Conservation (phyloP, 2,888 invertebrate species). For the Oxycera nigricornis region DNA sequence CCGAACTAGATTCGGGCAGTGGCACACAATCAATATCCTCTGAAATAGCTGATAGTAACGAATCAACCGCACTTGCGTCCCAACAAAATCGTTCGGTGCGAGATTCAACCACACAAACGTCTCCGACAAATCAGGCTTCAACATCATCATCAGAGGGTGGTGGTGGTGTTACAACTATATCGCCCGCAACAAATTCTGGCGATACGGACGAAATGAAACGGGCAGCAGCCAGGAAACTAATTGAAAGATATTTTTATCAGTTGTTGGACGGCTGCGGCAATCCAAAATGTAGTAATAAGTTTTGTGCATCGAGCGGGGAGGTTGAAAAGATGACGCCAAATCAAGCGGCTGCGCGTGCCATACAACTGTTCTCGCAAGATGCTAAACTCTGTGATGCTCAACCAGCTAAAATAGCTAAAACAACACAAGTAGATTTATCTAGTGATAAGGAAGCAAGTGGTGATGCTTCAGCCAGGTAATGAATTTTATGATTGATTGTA, state of each 20-base stretch:
- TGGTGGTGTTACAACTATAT: constrained; percentile 8
- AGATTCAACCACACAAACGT: constrained; percentile 44
- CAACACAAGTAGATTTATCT: constrained; percentile 54
- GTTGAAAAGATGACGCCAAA: constrained; percentile 80
- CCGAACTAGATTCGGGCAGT: too few species aligned
- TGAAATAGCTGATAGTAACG: background rate
- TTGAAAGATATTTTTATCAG: constrained; percentile 93
- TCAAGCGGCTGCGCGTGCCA: constrained; percentile 89
- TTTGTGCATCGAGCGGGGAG: constrained; percentile 90
- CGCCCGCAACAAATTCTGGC: constrained; percentile 37
- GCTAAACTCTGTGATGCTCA: constrained; percentile 80
- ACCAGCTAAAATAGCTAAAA: constrained; percentile 75
- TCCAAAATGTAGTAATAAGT: constrained; percentile 81
- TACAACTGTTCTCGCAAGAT: constrained; percentile 84
- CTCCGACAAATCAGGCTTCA: constrained; percentile 44
- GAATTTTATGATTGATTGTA: background rate
- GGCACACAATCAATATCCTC: background rate
- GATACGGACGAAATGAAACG: constrained; percentile 75
- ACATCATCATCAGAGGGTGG: constrained; percentile 40
- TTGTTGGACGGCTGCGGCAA: constrained; percentile 92
- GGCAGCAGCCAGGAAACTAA: constrained; percentile 81
- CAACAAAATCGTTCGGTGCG: constrained; percentile 3
- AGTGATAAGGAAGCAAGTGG: constrained; percentile 39
- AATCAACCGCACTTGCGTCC: background rate
- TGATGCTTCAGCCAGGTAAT: constrained; percentile 50